These are phyloP conservation scores for Paraplagusia blochii DNA, from an alignment of 2,113 vertebrate genomes.

Conservation along the genomic window DNA sequence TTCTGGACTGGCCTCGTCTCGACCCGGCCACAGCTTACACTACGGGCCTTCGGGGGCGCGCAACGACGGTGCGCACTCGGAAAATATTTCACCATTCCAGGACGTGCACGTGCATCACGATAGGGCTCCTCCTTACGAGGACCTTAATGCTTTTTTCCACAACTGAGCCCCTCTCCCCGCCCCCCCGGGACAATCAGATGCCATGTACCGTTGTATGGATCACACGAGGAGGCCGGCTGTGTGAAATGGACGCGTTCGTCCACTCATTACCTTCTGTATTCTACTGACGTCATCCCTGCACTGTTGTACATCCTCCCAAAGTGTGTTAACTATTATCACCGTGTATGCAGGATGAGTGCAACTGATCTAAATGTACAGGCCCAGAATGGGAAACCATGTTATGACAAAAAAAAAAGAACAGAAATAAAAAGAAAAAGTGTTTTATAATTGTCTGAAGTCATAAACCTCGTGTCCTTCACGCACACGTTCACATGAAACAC, in stretches of 20 bases:
- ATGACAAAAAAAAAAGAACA: conserved; percentile 53
- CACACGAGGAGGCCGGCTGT: conserved; percentile 12
- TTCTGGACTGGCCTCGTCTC: conserved; percentile 84
- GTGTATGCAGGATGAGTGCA: conserved; percentile 68
- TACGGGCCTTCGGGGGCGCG: conserved; percentile 89
- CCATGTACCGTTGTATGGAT: conserved; percentile 43
- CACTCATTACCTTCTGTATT: conserved; percentile 55
- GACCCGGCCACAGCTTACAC: conserved; percentile 81
- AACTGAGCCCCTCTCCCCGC: conserved; percentile 73
- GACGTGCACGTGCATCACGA: conserved; percentile 93
- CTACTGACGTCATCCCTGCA: conserved; percentile 64
- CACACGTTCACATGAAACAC: not conserved
- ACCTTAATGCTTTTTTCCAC: conserved; percentile 97
- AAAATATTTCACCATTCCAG: conserved; percentile 92
- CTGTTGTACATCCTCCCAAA: conserved; percentile 61
- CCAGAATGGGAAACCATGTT: conserved; percentile 50
- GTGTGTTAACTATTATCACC: conserved; percentile 61
- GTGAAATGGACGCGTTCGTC: conserved; percentile 11
- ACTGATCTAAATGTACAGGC: conserved; percentile 63
- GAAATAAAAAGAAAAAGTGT: conserved; percentile 60
- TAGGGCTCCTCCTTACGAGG: conserved; percentile 89
- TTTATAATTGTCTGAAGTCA: conserved; percentile 70
- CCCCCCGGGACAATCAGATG: conserved; percentile 42
- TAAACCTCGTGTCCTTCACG: conserved; percentile 26
- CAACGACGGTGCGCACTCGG: conserved; percentile 83